Conservation (phyloP, 1,140 invertebrate species). For the Lepidotrigona ventralis region DNA sequence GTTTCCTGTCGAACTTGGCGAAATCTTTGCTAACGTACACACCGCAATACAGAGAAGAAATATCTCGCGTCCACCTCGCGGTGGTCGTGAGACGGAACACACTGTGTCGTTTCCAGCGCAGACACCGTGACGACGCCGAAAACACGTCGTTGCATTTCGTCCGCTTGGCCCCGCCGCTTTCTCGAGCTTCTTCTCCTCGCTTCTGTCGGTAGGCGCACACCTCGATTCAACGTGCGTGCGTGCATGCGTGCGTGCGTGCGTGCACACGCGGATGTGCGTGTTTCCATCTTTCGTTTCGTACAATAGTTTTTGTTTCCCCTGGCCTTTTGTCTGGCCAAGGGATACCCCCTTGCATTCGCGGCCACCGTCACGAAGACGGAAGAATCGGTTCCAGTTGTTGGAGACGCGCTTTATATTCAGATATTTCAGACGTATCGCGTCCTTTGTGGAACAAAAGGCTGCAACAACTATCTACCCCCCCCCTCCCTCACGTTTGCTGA, state of each 20-base stretch:
- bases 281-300: background rate
- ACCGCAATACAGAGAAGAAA: background rate
- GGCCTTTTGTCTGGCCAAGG: background rate
- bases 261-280: background rate
- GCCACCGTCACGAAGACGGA: background rate
- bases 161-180: background rate
- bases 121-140: constrained; percentile 26
- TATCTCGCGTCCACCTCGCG: constrained; percentile 61
- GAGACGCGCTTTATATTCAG: background rate
- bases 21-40: background rate
- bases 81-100: constrained; percentile 25
- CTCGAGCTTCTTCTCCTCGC: background rate
- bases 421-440: background rate
- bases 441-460: background rate
- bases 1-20: background rate
- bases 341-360: background rate
- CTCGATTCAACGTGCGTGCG: background rate
- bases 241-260: background rate
- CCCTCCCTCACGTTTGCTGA: too few species aligned
- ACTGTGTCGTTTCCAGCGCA: background rate
- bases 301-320: background rate
- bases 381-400: background rate
- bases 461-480: too few species aligned
- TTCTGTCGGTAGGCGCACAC: background rate
- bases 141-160: constrained; percentile 67